Evolutionary conservation across 2,888 invertebrate genomes (phyloP).

Genomic region (Sphecodes monilicornis): DNA sequence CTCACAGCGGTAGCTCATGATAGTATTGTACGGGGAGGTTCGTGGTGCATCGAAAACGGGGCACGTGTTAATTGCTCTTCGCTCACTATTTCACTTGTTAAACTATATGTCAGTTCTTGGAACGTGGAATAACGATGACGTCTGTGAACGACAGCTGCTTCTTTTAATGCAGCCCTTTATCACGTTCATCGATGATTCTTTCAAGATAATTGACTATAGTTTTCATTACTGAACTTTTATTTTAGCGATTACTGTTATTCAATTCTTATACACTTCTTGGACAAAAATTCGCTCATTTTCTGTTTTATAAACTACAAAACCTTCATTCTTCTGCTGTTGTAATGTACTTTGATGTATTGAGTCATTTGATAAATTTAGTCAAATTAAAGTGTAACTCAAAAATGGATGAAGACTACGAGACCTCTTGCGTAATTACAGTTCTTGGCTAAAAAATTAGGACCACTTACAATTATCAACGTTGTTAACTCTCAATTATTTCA

Average conservation of each 20-base stretch:
- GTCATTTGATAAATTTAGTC: too few species aligned
- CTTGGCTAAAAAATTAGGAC: too few species aligned
- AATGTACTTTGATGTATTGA: too few species aligned
- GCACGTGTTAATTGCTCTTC: constrained; percentile 7
- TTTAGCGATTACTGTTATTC: not conserved
- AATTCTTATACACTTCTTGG: not conserved
- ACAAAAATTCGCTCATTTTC: not conserved
- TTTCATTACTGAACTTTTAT: not conserved
- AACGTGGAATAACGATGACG: not conserved
- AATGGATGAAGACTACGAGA: too few species aligned
- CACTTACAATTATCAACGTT: too few species aligned
- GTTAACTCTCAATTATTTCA: too few species aligned
- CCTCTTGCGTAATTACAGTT: too few species aligned
- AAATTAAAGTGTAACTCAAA: too few species aligned
- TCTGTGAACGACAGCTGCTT: not conserved
- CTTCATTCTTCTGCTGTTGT: too few species aligned
- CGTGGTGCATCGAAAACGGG: not conserved
- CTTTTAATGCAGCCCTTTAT: not conserved
- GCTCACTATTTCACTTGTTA: constrained; percentile 8
- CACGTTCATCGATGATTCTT: not conserved
- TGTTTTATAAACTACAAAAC: not conserved
- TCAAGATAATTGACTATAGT: not conserved
- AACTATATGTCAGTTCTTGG: constrained; percentile 1
- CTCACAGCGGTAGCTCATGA: not conserved
- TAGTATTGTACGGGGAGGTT: not conserved